phyloP scores from a whole-genome alignment of 2,888 invertebrate genomes.

The Cataglyphis rosenhaueri region DNA sequence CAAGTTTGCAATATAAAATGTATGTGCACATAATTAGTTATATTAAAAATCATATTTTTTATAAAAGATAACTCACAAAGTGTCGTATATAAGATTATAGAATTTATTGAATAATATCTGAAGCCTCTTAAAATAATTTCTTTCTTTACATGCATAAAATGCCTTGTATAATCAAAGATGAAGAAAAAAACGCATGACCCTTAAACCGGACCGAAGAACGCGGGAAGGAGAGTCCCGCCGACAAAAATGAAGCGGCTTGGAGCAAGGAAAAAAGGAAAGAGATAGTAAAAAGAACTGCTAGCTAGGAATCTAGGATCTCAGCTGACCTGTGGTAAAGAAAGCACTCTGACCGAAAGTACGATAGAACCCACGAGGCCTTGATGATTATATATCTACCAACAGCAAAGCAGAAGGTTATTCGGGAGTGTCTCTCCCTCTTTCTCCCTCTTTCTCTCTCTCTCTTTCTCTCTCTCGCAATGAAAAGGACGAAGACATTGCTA shows the following conservation, averaged over 20 bases:
- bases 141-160: constrained; percentile 68
- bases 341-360: constrained; percentile 62
- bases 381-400: constrained; percentile 76
- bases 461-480: constrained; percentile 47
- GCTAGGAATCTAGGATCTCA: constrained; percentile 65
- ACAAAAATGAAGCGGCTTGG: constrained; percentile 50
- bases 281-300: constrained; percentile 23
- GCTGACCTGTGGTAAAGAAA: constrained; percentile 70
- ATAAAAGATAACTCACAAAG: neutral
- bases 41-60: constrained; percentile 18
- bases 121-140: constrained; percentile 67
- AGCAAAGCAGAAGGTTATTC: constrained; percentile 62
- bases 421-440: constrained; percentile 32
- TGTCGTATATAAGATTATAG: constrained; percentile 12
- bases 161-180: constrained; percentile 59
- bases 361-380: constrained; percentile 54
- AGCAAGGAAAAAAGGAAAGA: constrained; percentile 37
- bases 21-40: neutral
- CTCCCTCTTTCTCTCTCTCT: too few relatives aligned
- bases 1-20: neutral
- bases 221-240: constrained; percentile 57
- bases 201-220: constrained; percentile 72
- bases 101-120: constrained; percentile 59
- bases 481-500: constrained; percentile 74
- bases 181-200: constrained; percentile 65